These are phyloP conservation scores for Sympetrum striolatum DNA, from an alignment of 2,888 invertebrate genomes.

Conservation along the genomic window DNA sequence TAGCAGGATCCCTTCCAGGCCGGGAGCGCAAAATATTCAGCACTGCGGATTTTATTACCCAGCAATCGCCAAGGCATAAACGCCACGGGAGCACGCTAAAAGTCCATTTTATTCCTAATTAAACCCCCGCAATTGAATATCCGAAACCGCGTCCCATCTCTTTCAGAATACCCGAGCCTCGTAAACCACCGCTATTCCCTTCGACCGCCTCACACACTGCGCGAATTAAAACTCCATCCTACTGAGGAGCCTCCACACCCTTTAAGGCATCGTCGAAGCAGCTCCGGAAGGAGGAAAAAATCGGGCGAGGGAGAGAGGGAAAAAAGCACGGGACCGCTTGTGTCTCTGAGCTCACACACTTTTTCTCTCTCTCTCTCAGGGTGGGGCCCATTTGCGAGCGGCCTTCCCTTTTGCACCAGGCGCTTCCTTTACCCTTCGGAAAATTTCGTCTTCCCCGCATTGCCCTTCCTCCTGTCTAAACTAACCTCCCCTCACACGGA, in stretches of 20 bases:
- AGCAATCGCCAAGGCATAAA: too few relatives aligned
- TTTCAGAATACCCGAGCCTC: background rate
- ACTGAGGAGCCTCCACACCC: background rate
- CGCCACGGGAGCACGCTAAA: background rate
- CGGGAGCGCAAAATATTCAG: too few relatives aligned
- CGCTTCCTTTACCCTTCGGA: background rate
- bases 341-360: background rate
- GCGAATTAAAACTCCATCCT: background rate
- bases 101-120: background rate
- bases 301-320: background rate
- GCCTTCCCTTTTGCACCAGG: background rate
- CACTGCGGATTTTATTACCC: too few relatives aligned
- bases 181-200: background rate
- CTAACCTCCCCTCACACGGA: background rate
- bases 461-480: background rate
- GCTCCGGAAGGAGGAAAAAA: background rate
- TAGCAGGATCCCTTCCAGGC: too few relatives aligned
- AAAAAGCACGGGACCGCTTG: background rate
- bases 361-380: background rate
- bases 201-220: background rate
- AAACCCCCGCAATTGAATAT: background rate
- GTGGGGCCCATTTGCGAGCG: conserved; percentile 26
- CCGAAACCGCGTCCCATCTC: background rate
- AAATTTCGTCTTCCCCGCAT: background rate
- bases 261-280: background rate